A percentile compares a stretch with the other conserved stretches of the same genome.
phyloP scores from a whole-genome alignment of 2,113 vertebrate genomes.

The Struthidea cinerea region DNA sequence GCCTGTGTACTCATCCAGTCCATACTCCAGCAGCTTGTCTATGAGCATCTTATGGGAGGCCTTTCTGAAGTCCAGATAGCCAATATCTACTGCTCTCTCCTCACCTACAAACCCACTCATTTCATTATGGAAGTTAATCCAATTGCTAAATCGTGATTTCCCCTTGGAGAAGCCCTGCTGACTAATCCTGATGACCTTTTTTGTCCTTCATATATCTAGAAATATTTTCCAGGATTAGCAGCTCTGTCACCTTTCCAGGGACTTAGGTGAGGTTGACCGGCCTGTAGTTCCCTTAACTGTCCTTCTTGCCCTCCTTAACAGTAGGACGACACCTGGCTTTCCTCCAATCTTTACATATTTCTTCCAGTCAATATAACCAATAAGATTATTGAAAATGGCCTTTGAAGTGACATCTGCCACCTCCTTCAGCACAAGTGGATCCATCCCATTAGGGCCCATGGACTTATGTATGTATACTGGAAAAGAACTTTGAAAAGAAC shows the following conservation, averaged over 20 bases:
- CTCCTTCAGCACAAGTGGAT: not conserved
- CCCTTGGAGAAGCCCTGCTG: not conserved
- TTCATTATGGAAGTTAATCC: not conserved
- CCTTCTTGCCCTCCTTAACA: not conserved
- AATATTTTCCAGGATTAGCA: not conserved
- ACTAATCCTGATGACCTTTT: not conserved
- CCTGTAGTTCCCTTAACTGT: not conserved
- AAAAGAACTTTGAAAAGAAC: not conserved
- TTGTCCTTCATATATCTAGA: not conserved
- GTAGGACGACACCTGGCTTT: not conserved
- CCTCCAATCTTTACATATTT: not conserved
- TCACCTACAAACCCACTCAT: not conserved
- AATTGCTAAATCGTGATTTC: not conserved
- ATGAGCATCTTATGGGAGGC: not conserved
- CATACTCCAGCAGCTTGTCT: not conserved
- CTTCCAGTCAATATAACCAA: not conserved
- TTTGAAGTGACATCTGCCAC: not conserved
- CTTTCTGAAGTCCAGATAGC: not conserved
- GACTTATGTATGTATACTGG: not conserved
- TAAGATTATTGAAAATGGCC: not conserved
- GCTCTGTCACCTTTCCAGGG: not conserved
- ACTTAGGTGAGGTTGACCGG: not conserved
- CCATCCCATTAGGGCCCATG: not conserved
- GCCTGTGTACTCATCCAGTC: not conserved
- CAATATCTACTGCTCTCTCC: not conserved